Evolutionary conservation across 2,113 vertebrate species (phyloP).

Genomic region (Peucedramus taeniatus): DNA sequence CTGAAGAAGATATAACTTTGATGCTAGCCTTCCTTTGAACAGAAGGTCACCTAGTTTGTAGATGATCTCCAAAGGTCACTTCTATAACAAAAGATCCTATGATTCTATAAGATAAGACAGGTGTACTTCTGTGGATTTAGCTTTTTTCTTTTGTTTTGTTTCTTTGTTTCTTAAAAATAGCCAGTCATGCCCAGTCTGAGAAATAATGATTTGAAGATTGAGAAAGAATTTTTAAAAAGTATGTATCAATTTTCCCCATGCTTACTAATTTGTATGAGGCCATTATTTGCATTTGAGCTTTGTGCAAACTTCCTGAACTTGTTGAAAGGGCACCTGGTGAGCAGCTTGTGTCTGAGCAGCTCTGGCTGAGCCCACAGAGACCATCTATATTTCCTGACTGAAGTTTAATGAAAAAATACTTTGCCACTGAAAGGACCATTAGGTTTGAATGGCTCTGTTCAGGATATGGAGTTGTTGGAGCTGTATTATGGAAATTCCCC

Average conservation of each 20-base stretch:
- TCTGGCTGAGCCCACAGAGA: neutral
- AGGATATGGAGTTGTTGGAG: neutral
- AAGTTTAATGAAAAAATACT: conserved; percentile 3
- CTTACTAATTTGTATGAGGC: neutral
- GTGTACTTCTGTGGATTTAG: neutral
- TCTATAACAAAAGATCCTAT: neutral
- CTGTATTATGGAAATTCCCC: neutral
- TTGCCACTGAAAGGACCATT: neutral
- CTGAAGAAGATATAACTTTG: neutral
- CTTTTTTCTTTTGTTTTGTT: too few relatives aligned
- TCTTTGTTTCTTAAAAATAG: neutral
- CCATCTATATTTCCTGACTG: neutral
- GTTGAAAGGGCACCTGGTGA: neutral
- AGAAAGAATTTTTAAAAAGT: neutral
- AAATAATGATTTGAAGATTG: neutral
- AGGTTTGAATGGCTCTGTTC: neutral
- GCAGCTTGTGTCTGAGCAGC: neutral
- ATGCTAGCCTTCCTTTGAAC: neutral
- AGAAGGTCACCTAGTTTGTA: neutral
- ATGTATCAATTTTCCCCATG: neutral
- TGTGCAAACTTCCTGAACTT: neutral
- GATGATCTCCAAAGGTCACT: neutral
- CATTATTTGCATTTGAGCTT: neutral
- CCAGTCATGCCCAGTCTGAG: neutral
- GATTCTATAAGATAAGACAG: neutral